Conservation (phyloP, 2,888 invertebrate genomes). For the Eupeodes luniger region DNA sequence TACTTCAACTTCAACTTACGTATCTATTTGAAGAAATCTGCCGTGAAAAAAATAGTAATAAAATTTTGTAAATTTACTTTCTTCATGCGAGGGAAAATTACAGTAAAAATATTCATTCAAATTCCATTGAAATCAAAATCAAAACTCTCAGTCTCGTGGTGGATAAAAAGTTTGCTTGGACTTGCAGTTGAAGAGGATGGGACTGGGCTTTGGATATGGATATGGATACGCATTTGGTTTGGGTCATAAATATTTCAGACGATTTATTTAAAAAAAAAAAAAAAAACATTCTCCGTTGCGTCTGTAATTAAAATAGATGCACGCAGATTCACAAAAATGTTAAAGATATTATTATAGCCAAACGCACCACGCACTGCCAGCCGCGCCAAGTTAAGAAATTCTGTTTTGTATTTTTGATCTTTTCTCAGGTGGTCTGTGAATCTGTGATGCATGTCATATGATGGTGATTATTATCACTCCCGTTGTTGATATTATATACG, state of each 20-base stretch:
- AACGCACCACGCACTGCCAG: background rate
- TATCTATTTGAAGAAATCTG: background rate
- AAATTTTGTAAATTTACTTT: conserved; percentile 27
- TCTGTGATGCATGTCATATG: conserved; percentile 28
- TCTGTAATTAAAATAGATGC: conserved; percentile 44
- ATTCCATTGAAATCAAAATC: conserved; percentile 7
- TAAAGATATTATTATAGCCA: background rate
- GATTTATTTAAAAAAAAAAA: conserved; percentile 20
- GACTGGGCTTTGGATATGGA: background rate
- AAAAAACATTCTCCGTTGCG: conserved; percentile 3
- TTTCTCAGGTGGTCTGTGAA: conserved; percentile 46
- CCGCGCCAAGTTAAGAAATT: background rate
- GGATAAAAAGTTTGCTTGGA: no score
- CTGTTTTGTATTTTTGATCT: background rate
- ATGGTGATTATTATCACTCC: conserved; percentile 29
- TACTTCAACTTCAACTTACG: background rate
- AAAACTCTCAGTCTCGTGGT: background rate
- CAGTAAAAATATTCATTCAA: background rate
- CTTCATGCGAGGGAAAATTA: conserved; percentile 14
- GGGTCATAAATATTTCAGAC: conserved; percentile 42
- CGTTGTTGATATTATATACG: conserved; percentile 36
- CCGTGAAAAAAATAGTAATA: no score
- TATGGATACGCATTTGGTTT: conserved; percentile 26
- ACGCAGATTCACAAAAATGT: conserved; percentile 49
- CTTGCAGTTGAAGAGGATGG: no score